Conservation (phyloP, 2,113 vertebrate genomes). For the Orycteropus afer region DNA sequence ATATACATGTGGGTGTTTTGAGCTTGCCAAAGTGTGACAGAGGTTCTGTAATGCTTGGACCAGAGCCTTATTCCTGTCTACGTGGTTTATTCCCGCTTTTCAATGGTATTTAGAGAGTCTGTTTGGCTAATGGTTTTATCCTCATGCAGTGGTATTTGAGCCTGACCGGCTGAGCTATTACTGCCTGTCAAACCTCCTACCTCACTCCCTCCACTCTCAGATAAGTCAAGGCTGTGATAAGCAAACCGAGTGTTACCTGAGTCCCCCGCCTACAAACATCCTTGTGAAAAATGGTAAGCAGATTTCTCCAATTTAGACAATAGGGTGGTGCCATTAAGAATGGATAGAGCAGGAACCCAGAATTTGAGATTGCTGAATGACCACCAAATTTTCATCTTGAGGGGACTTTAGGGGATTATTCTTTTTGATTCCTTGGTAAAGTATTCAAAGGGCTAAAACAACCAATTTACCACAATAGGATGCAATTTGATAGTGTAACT, state of each 20-base stretch:
- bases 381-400: conserved; percentile 1
- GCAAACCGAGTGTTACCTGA: conserved; percentile 66
- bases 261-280: conserved; percentile 34
- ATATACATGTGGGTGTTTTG: conserved; percentile 40
- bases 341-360: conserved; percentile 1
- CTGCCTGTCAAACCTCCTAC: conserved; percentile 67
- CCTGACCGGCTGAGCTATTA: conserved; percentile 52
- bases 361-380: conserved; percentile 18
- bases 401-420: background rate
- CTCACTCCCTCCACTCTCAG: conserved; percentile 41
- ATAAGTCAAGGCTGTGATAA: conserved; percentile 76
- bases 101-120: conserved; percentile 73
- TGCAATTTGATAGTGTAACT: conserved; percentile 40
- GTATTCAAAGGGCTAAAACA: conserved; percentile 53
- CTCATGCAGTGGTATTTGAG: conserved; percentile 61
- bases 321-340: background rate
- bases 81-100: conserved; percentile 68
- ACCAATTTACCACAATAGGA: conserved; percentile 23
- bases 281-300: conserved; percentile 69
- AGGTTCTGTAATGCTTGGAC: conserved; percentile 71
- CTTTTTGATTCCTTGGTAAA: conserved; percentile 20
- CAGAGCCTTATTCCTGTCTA: conserved; percentile 71
- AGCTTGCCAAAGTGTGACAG: conserved; percentile 69
- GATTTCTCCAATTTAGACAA: conserved; percentile 52
- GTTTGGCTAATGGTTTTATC: conserved; percentile 67